Evolutionary conservation across 2,113 vertebrate species (phyloP), one percentile per base, ranked within the genome.

Genomic region (Nicator chloris): DNA sequence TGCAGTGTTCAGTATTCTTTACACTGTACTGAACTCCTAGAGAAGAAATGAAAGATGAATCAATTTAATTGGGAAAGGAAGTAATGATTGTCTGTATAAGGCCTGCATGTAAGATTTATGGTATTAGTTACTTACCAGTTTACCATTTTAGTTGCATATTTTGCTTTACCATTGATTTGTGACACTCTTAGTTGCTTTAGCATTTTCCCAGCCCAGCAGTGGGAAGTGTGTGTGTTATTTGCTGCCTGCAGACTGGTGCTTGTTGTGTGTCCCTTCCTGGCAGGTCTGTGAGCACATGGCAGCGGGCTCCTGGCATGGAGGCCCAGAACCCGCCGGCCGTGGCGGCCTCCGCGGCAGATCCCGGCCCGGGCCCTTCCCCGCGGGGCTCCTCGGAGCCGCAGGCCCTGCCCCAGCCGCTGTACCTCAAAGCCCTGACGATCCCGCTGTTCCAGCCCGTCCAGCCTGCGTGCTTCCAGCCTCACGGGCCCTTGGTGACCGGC

Each of bases 371-470:
- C 15, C 77, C 86, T 4, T 49, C 96, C 27, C 72, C n/a, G 14
- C 78, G 92, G 76, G 73, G 71, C 15, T 87, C 96, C 8, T 59
- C 97, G 10, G 91, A 12, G 16, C 70, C 89, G 11, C 98, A 97
- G 91, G 92, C 96, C 5, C 96, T 97, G 30, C 72, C 98, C 7
- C 98, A 98, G 2, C 95, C 99, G 3, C 87, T 99, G 94, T 98
- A 99, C 89, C 95, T 99, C 53, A 99, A 99, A 91, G 96, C 99
- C 5, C 94, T 99, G 42, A 98, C 98, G 42, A 81, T 98, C 28
- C 98, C 98, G 0, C 88, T 98, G 45, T 97, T 98, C 60, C 97
- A 97, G 79, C 96, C 98, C 0, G 45, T 98, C 78, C 97, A 97
- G 90, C 94, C 98, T 0, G 97, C 94, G 11, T 82, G 96, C 90